These are phyloP conservation scores for Hanleya hanleyi DNA, from an alignment of 2,888 invertebrate genomes.

Conservation along the genomic window DNA sequence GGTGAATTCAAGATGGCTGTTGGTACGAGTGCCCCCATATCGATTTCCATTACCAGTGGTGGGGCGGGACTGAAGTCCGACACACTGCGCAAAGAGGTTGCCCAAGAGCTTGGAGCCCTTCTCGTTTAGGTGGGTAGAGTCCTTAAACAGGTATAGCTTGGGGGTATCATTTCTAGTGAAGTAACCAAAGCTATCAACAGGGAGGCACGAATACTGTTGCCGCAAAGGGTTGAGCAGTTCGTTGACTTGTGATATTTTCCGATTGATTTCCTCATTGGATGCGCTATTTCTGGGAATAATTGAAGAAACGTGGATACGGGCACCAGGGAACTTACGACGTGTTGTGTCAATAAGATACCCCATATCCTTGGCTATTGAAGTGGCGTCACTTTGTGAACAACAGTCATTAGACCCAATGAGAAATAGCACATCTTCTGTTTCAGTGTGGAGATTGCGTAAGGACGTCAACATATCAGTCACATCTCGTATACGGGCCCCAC, in stretches of 20 bases:
- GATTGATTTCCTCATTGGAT: not conserved
- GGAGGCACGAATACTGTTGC: not conserved
- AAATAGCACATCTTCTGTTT: not conserved
- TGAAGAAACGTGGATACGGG: not conserved
- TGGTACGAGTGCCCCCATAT: too few species aligned
- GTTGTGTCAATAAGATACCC: not conserved
- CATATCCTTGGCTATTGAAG: not conserved
- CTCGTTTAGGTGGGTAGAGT: not conserved
- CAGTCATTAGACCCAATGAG: not conserved
- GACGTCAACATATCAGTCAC: not conserved
- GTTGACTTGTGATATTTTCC: not conserved
- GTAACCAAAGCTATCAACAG: not conserved
- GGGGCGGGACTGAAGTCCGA: too few species aligned
- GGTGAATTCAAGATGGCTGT: too few species aligned
- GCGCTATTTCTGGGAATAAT: not conserved
- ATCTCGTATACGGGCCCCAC: not conserved
- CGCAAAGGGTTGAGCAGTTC: not conserved
- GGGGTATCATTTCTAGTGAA: not conserved
- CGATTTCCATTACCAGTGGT: too few species aligned
- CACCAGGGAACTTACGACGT: not conserved
- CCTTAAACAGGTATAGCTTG: not conserved
- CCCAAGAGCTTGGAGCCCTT: not conserved
- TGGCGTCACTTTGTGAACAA: not conserved
- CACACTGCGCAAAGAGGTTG: not conserved
- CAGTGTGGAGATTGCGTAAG: not conserved